Conservation (phyloP, 2,113 vertebrate genomes). For the Deroptyus accipitrinus region DNA sequence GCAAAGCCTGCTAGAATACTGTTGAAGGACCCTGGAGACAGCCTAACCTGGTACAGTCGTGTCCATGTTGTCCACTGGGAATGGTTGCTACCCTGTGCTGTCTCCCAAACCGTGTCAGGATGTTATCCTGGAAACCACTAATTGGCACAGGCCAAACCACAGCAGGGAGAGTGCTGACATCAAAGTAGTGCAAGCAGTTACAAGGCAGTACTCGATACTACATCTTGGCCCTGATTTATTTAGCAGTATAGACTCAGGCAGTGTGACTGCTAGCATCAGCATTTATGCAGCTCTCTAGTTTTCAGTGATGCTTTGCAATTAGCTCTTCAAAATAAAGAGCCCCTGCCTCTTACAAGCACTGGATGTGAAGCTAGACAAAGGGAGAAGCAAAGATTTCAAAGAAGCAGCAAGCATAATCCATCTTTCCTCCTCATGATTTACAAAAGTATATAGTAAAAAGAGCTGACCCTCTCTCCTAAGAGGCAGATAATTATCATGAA, state of each 20-base stretch:
- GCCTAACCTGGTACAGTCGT: rapidly evolving
- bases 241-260: neutral
- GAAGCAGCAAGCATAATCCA: neutral
- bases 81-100: neutral
- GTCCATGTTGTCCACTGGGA: neutral
- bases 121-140: neutral
- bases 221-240: slow-evolving; percentile 30
- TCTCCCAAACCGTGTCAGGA: neutral
- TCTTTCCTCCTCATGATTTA: neutral
- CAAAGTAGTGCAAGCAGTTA: neutral
- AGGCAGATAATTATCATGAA: neutral
- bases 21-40: neutral
- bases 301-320: neutral
- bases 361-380: neutral
- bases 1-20: neutral
- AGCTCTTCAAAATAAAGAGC: neutral
- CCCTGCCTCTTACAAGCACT: neutral
- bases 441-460: neutral
- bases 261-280: neutral
- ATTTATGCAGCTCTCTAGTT: neutral
- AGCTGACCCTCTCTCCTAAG: neutral
- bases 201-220: neutral
- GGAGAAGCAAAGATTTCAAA: neutral
- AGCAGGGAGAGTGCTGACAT: neutral
- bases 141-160: neutral